phyloP scores from a whole-genome alignment of 2,113 vertebrate species.

The Bombycilla garrulus region DNA sequence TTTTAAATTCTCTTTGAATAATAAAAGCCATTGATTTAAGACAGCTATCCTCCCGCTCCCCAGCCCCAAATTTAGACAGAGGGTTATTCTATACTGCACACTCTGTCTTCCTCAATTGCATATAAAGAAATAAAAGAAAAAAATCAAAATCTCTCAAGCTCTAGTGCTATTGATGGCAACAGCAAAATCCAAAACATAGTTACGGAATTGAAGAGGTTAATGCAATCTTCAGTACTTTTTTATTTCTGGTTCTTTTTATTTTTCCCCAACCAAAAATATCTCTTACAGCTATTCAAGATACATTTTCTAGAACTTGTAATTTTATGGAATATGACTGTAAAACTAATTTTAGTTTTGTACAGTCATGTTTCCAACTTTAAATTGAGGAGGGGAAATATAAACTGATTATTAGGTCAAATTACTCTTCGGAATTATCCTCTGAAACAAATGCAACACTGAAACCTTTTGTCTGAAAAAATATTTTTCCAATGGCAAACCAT shows the following conservation, averaged over 20 bases:
- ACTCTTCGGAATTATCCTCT: background rate
- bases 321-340: background rate
- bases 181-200: background rate
- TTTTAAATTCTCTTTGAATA: background rate
- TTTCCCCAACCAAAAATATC: background rate
- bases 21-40: background rate
- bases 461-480: background rate
- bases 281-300: background rate
- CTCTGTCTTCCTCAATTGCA: background rate
- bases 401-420: background rate
- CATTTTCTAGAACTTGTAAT: background rate
- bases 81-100: background rate
- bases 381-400: background rate
- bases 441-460: background rate
- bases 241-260: background rate
- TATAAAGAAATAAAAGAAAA: background rate
- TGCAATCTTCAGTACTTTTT: background rate
- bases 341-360: background rate
- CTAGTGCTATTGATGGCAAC: background rate
- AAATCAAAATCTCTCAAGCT: background rate
- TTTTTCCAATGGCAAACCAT: background rate
- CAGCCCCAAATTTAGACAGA: background rate
- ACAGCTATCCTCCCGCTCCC: rapidly evolving
- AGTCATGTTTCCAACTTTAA: background rate
- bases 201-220: background rate